phyloP scores from a whole-genome alignment of 2,888 invertebrate genomes.

The Labia minor region DNA sequence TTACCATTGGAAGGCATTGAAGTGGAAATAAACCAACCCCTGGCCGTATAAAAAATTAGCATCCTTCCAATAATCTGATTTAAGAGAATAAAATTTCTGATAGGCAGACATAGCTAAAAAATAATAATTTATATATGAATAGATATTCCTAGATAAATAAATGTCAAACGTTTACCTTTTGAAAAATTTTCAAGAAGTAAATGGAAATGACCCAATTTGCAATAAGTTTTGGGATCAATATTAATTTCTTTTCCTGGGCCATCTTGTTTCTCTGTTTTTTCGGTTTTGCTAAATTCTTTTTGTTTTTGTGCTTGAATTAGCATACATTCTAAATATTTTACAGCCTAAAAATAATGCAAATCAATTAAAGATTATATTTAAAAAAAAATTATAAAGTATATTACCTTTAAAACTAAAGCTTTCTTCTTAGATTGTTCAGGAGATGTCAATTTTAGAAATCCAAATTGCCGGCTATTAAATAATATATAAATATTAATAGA shows the following conservation, averaged over 20 bases:
- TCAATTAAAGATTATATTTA: constrained; percentile 15
- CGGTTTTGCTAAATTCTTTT: constrained; percentile 34
- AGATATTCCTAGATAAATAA: too few species aligned
- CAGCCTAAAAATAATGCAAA: constrained; percentile 45
- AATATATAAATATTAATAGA: too few species aligned
- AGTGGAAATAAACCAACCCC: constrained; percentile 93
- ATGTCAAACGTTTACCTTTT: constrained; percentile 59
- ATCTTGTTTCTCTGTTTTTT: constrained; percentile 19
- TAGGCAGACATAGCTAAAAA: constrained; percentile 90
- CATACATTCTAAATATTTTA: constrained; percentile 76
- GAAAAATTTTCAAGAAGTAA: constrained; percentile 83
- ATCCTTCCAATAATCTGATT: constrained; percentile 78
- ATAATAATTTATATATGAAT: constrained; percentile 28
- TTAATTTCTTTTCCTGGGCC: constrained; percentile 47
- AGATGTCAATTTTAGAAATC: constrained; percentile 70
- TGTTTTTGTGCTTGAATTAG: constrained; percentile 64
- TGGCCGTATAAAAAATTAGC: constrained; percentile 86
- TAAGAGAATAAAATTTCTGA: constrained; percentile 73
- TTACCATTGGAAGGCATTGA: constrained; percentile 91
- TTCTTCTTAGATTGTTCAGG: constrained; percentile 73
- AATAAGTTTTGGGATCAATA: constrained; percentile 82
- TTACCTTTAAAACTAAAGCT: constrained; percentile 64
- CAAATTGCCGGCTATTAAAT: constrained; percentile 74
- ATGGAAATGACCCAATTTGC: constrained; percentile 92
- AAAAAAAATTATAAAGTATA: too few species aligned